Conservation (phyloP, 2,797 vertebrate species). For the Microcaecilia unicolor region DNA sequence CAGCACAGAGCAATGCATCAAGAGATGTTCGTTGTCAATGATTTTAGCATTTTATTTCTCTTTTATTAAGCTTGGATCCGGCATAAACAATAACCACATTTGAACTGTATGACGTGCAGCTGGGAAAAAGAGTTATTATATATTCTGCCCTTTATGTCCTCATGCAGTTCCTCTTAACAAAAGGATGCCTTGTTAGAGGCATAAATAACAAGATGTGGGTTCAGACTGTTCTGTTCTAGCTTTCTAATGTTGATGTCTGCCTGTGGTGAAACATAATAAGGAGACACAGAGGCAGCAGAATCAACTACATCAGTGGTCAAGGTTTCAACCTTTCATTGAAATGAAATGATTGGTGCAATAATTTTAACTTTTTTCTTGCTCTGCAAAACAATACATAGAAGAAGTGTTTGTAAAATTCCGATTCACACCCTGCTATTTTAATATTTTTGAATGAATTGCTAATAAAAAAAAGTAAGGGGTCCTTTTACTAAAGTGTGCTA, state of each 20-base stretch:
- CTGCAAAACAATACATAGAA: too few species aligned
- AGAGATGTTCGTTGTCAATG: too few species aligned
- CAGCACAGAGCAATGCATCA: too few species aligned
- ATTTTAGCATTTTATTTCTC: background rate
- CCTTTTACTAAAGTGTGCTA: too few species aligned
- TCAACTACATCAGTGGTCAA: too few species aligned
- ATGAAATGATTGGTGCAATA: too few species aligned
- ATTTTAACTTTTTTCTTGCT: too few species aligned
- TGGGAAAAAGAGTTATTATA: background rate
- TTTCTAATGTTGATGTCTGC: accelerated
- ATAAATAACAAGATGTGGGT: background rate
- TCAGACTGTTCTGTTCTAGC: background rate
- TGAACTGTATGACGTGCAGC: background rate
- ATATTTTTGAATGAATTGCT: too few species aligned
- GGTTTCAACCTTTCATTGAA: too few species aligned
- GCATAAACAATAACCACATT: background rate
- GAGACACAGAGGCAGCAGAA: accelerated
- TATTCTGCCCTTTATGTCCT: background rate
- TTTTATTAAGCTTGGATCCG: background rate
- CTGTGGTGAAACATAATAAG: accelerated
- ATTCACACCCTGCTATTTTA: too few species aligned
- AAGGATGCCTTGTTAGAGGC: accelerated
- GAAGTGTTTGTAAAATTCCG: too few species aligned
- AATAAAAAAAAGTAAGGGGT: too few species aligned
- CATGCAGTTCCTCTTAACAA: background rate